phyloP scores from a whole-genome alignment of 2,797 vertebrate species.

The Peromyscus nudipes region DNA sequence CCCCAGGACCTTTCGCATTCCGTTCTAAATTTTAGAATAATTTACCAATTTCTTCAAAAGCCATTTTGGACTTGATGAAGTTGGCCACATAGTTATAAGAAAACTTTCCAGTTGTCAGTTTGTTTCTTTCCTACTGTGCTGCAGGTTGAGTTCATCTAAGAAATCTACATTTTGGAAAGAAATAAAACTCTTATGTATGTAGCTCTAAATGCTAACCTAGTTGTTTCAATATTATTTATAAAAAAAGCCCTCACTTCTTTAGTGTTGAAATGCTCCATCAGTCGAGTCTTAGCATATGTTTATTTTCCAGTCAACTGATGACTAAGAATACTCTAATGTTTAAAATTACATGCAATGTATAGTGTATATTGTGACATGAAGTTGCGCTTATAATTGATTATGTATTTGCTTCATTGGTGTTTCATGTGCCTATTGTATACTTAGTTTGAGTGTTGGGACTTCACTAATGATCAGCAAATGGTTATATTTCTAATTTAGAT shows the following conservation, averaged over 20 bases:
- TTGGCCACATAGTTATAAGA: not conserved
- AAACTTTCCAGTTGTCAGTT: not conserved
- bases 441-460: conserved; percentile 6
- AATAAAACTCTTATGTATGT: not conserved
- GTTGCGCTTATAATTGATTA: not conserved
- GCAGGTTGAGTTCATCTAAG: not conserved
- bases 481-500: not conserved
- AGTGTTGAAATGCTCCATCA: not conserved
- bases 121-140: not conserved
- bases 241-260: not conserved
- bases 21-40: not conserved
- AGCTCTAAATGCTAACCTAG: not conserved
- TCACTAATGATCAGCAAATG: conserved; percentile 7
- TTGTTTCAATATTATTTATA: not conserved
- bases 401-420: not conserved
- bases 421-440: not conserved
- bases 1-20: not conserved
- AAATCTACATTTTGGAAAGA: not conserved
- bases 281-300: not conserved
- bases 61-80: not conserved
- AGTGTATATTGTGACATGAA: not conserved
- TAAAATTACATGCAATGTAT: conserved; percentile 22
- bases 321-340: not conserved
- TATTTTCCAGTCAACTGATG: not conserved
- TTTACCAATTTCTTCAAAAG: not conserved